These are phyloP conservation scores for Tetragnatha versicolor DNA, from an alignment of 1,140 invertebrate species.

Conservation along the genomic window DNA sequence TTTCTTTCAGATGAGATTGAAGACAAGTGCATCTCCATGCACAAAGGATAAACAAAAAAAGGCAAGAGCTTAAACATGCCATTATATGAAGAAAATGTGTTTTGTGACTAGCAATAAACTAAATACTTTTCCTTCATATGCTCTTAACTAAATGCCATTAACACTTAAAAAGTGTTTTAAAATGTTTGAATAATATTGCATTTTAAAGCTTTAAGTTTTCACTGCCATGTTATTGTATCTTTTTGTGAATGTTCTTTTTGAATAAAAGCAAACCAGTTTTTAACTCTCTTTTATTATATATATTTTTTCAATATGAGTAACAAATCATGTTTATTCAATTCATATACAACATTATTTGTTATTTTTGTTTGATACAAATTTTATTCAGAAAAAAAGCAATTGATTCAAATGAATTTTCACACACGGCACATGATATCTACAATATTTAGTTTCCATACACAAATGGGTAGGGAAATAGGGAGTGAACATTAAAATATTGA, in stretches of 20 bases:
- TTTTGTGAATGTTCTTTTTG: constrained; percentile 8
- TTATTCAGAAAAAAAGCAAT: constrained; percentile 4
- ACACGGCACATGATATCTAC: constrained; percentile 12
- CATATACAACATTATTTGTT: constrained; percentile 22
- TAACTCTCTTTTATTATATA: constrained; percentile 3
- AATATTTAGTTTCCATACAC: constrained; percentile 2
- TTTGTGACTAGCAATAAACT: neutral
- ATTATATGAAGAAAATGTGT: neutral
- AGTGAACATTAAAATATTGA: constrained; percentile 18
- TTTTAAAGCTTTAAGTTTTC: neutral
- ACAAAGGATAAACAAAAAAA: constrained; percentile 17
- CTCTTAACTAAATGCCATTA: neutral
- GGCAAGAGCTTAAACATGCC: neutral
- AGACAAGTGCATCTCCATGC: constrained; percentile 47
- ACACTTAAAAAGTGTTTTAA: neutral
- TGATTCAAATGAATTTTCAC: constrained; percentile 7
- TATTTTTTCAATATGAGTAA: constrained; percentile 32
- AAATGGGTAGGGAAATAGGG: neutral
- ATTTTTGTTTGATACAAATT: constrained; percentile 22
- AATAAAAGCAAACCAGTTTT: neutral
- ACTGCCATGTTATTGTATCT: constrained; percentile 37
- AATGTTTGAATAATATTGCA: neutral
- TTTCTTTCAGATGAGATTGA: constrained; percentile 55
- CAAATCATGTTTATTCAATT: neutral
- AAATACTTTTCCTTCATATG: neutral